phyloP scores from a whole-genome alignment of 2,113 vertebrate genomes.

The Ptyas mucosa region DNA sequence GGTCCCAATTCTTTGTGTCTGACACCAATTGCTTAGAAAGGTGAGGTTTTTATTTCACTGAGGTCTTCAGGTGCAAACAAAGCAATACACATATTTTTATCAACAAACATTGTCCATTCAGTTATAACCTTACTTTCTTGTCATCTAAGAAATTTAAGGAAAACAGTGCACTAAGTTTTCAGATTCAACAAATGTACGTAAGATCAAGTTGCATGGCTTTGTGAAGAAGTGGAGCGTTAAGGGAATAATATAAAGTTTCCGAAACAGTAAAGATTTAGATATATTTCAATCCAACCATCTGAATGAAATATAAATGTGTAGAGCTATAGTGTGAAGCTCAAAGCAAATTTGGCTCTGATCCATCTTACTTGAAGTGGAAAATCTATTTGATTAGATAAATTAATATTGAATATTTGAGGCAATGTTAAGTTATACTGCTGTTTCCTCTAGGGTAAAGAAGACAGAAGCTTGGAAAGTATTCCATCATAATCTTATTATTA shows the following conservation, averaged over 20 bases:
- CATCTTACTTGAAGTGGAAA: conserved; percentile 16
- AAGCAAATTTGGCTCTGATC: conserved; percentile 4
- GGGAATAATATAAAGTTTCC: not conserved
- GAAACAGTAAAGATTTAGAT: not conserved
- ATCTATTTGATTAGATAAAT: conserved; percentile 24
- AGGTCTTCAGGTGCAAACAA: not conserved
- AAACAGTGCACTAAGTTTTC: not conserved
- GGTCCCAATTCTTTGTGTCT: not conserved
- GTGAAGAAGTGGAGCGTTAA: not conserved
- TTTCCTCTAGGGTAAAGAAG: conserved; percentile 12
- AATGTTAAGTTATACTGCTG: not conserved
- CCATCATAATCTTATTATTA: conserved; percentile 10
- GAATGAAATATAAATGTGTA: conserved; percentile 10
- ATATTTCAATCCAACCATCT: not conserved
- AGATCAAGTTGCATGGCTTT: not conserved
- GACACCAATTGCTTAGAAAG: not conserved
- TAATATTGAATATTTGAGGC: conserved; percentile 21
- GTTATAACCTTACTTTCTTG: not conserved
- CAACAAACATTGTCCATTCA: not conserved
- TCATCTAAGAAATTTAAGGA: not conserved
- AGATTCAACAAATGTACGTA: not conserved
- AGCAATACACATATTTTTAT: not conserved
- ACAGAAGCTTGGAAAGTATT: conserved; percentile 3
- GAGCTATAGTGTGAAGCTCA: conserved; percentile 1
- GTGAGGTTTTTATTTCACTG: not conserved